Evolutionary conservation across 2,797 vertebrate species (phyloP), one percentile per base, ranked within the genome.

Genomic region (Argyrosomus regius): DNA sequence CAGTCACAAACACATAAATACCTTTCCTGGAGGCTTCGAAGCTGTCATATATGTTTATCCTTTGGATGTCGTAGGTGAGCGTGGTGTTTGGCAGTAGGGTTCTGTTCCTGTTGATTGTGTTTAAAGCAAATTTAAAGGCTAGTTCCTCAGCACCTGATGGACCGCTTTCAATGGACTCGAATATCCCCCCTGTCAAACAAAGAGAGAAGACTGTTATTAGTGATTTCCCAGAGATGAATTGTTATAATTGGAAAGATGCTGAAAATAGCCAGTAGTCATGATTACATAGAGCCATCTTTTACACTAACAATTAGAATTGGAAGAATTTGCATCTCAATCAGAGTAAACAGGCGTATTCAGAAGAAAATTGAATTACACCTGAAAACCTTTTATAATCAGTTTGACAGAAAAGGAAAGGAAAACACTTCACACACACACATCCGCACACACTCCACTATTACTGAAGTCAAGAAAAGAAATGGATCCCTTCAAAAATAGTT

Each of bases 91-190:
- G 98, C 95, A 99, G 95, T 92, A 99, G 95, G 62, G 98, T 99
- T 95, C 98, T 96, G 92, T 99, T 99, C 94, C 98, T 97, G 96
- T 99, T 99, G 95, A 99, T 99, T 94, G 98, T 99, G 90, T 99
- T 99, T 94, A 99, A 97, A 95, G 98, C 98, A 96, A 99, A 99
- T 95, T 99, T 97, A 95, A 99, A 99, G 86, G 98, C 98, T 89
- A 99, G 93, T 88, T 99, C 98, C 91, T 99, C 98, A 80, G 98
- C 98, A 93, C 98, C 98, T 84, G 98, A 98, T 62, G 98, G 98
- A 43, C 97, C 97, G 64, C 96, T 98, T 93, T 99, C 98, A 83
- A 98, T 96, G 86, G 98, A 99, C 93, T 99, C 98, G 91, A 99
- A 99, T 95, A 99, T 99, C 52, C 98, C 98, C 56, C 98, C 98